Base-by-base conservation (phyloP, 1,140 invertebrate genomes). In the Gryon sp. region DNA sequence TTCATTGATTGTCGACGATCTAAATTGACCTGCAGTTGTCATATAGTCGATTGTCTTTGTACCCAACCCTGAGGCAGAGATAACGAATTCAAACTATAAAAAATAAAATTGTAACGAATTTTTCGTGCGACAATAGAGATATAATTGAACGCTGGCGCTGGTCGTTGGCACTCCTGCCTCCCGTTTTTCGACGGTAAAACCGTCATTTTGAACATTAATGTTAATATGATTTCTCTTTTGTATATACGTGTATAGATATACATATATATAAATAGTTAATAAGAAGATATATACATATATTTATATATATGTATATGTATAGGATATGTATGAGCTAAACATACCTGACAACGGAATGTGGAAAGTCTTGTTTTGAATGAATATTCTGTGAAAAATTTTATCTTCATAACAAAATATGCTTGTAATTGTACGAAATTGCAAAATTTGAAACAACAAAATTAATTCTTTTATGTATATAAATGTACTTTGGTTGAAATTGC, bases 81-180 rank as follows among this genome's bases (percentile, higher is more conserved):
- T 63, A 46, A 63, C 26, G 53, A 65, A 72, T 66, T 53, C 4
- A 50, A 59, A 60, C 48, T 11, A 22, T 32, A 63, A 63, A 45
- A 41, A 48, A 52, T 30, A 45, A 38, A 20, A n/a, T n/a, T n/a
- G 2, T 55, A 72, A 79, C 46, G 63, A 81, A 79, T 74, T 78
- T n/a, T 26, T 74, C 22, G 7, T 24, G 3, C 22, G 22, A 24
- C 22, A 24, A 24, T 24, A 24, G 22, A n/a, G n/a, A n/a, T 24
- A 24, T 24, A 24, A 24, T 7, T 24, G 66, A 78, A 24, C 7
- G 22, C 22, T 75, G 66, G 76, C 79, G 80, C 80, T 79, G 78
- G 72, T 60, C 75, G 76, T 66, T 65, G 53, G 48, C 65, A 63
- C 73, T 72, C 76, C 40, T 30, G 52, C 52, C 45, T 50, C 65